phyloP scores from a whole-genome alignment of 2,888 invertebrate genomes.

The Lycia hirtaria region DNA sequence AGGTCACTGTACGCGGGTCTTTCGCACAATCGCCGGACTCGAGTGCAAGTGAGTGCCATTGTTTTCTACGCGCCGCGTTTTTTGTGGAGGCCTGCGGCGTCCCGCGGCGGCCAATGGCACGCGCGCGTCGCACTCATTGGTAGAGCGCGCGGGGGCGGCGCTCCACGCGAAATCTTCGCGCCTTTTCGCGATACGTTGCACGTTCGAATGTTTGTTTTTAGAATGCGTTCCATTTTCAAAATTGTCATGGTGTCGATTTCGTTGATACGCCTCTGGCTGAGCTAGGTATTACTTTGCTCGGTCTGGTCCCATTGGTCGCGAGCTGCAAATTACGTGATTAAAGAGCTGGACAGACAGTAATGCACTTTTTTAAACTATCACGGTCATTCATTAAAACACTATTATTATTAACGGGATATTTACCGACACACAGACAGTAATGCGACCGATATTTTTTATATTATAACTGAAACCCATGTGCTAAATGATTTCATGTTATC shows the following conservation, averaged over 20 bases:
- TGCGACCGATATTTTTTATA: not conserved
- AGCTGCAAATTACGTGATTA: conserved; percentile 3
- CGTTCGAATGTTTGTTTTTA: conserved; percentile 59
- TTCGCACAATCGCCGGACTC: conserved; percentile 56
- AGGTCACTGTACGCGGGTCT: conserved; percentile 41
- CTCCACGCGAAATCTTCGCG: conserved; percentile 59
- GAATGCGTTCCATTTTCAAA: conserved; percentile 58
- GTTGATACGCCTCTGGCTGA: conserved; percentile 17
- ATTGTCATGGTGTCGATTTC: conserved; percentile 39
- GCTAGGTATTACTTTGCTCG: conserved; percentile 2
- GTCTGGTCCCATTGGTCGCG: conserved; percentile 5
- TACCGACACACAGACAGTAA: too few species aligned
- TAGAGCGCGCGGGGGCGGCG: conserved; percentile 59
- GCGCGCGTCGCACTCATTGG: conserved; percentile 63
- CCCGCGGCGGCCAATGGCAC: conserved; percentile 64
- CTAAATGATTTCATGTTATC: too few species aligned
- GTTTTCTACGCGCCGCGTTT: conserved; percentile 70
- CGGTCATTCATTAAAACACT: too few species aligned
- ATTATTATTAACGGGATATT: too few species aligned
- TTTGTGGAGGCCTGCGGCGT: conserved; percentile 61
- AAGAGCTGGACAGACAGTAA: not conserved
- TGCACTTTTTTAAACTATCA: not conserved
- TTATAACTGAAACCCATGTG: not conserved
- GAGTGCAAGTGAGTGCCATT: conserved; percentile 76
- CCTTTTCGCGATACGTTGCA: conserved; percentile 57